Evolutionary conservation across 2,888 invertebrate species (phyloP).

Genomic region (Hypena proboscidalis): DNA sequence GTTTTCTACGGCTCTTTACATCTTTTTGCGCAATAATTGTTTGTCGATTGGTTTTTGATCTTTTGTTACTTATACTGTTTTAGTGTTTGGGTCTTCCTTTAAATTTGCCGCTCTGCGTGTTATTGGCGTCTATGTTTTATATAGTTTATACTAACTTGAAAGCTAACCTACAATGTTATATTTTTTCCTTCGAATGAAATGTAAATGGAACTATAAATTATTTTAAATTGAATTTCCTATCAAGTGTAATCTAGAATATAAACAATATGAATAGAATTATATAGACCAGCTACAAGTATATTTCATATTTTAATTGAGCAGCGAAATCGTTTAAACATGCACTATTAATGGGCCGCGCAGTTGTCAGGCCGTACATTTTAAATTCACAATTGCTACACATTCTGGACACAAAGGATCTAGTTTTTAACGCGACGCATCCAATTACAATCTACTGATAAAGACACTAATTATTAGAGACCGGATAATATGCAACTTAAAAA

Average conservation of each 20-base stretch:
- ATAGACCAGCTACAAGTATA: no score
- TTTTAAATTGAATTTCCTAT: no score
- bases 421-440: conserved; percentile 57
- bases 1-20: conserved; percentile 51
- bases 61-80: conserved; percentile 42
- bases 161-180: no score
- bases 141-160: no score
- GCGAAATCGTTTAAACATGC: conserved; percentile 25
- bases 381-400: conserved; percentile 34
- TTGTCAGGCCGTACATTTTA: conserved; percentile 28
- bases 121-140: no score
- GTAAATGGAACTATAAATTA: no score
- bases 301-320: conserved; percentile 17
- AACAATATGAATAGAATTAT: no score
- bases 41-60: conserved; percentile 42
- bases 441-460: conserved; percentile 73
- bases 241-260: no score
- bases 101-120: conserved; percentile 7
- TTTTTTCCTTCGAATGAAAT: no score
- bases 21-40: conserved; percentile 65
- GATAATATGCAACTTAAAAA: no score
- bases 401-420: conserved; percentile 55
- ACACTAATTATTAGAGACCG: no score
- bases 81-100: conserved; percentile 22
- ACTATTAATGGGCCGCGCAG: conserved; percentile 25